Conservation (phyloP, 2,113 vertebrate genomes). For the Nothocercus julius region DNA sequence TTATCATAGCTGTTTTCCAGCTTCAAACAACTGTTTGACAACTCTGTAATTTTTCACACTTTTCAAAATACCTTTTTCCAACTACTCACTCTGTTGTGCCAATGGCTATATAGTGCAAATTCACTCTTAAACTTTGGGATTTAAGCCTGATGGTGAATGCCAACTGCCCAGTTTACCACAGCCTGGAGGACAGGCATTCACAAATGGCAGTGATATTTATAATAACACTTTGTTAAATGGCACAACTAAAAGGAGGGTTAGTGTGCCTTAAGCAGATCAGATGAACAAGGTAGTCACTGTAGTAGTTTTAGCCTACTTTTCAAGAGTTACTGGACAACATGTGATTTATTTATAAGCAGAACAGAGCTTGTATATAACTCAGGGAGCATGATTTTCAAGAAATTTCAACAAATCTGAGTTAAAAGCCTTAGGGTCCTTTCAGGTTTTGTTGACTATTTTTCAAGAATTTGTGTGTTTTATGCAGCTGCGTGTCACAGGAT, state of each 20-base stretch:
- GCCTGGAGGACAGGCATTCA: not conserved
- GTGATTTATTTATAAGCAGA: not conserved
- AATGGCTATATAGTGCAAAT: not conserved
- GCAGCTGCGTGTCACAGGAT: constrained; percentile 9
- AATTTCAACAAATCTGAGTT: not conserved
- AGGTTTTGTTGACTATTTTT: not conserved
- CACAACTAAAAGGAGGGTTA: not conserved
- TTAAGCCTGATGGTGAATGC: not conserved
- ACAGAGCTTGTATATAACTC: not conserved
- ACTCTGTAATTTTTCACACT: not conserved
- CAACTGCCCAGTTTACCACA: not conserved
- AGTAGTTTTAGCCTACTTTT: not conserved
- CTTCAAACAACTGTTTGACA: not conserved
- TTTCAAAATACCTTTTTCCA: not conserved
- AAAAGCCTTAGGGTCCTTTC: not conserved
- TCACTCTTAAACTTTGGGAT: not conserved
- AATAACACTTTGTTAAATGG: not conserved
- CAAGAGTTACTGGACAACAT: not conserved
- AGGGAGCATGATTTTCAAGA: constrained; percentile 31
- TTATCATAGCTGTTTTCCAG: not conserved
- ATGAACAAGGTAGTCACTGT: not conserved
- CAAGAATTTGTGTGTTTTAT: not conserved
- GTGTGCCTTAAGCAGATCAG: not conserved
- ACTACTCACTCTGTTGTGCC: not conserved
- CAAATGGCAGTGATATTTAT: not conserved